Base-by-base conservation (phyloP, 1,140 invertebrate species). In the Phthorimaea operculella region DNA sequence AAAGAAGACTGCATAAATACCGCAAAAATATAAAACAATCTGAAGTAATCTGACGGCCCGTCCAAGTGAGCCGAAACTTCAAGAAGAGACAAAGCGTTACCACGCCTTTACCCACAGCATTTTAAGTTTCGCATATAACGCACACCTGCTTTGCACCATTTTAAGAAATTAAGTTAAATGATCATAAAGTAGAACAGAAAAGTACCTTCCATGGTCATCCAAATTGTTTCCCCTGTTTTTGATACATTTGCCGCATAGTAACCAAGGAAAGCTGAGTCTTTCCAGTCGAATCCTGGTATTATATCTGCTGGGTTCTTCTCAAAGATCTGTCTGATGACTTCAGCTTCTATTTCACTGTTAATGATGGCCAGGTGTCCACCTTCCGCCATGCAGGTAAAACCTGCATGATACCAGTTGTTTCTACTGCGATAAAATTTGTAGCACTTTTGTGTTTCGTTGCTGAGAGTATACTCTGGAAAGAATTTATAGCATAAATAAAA, bases 341-440 rank as follows among this genome's bases (percentile, higher is more conserved):
- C 12, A 3, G n/a, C n/a, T 15, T 47, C 44, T 15, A 4, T 47
- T 16, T 47, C 44, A 47, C 44, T 47, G 44, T 47, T 47, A 4
- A 47, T 47, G 44, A 47, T 47, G 44, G 15, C 44, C n/a, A 47
- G 44, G n/a, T 47, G 44, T 14, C 44, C 15, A n/a, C 44, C 44
- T 47, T 47, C 44, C 5, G 12, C 12, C 8, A 14, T n/a, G 44
- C 44, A 47, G 12, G 44, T 16, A 2, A 9, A 9, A 6, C 12
- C 15, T n/a, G 44, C 44, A 9, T 5, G 1, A 15, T 16, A 47
- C 12, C 12, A 47, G 16, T 47, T 16, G 8, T 15, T n/a, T 3
- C 15, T 15, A 17, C 8, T 15, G 4, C 15, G 8, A 14, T 47
- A 15, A 4, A 47, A 17, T 9, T 47, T 47, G 44, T 47, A 47